phyloP scores from a whole-genome alignment of 1,140 invertebrate species.

The Popillia japonica region DNA sequence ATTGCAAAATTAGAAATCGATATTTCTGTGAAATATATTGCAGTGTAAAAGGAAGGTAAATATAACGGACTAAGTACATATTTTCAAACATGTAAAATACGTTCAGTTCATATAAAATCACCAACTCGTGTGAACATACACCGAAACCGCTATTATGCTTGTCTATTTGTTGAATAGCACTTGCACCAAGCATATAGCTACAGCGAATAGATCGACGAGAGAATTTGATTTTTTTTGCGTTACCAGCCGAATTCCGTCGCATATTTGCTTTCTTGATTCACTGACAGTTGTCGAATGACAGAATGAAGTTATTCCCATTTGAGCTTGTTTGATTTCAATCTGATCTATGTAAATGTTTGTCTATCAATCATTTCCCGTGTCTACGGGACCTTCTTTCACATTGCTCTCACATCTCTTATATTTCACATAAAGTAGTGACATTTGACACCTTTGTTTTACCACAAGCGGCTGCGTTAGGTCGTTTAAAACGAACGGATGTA shows the following conservation, averaged over 20 bases:
- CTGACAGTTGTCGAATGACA: slow-evolving; percentile 41
- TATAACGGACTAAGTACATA: no score
- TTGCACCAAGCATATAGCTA: not conserved
- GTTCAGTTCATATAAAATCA: not conserved
- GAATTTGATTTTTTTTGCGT: slow-evolving; percentile 19
- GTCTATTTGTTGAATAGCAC: not conserved
- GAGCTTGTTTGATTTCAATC: slow-evolving; percentile 46
- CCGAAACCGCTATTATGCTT: not conserved
- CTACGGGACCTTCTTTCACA: slow-evolving; percentile 20
- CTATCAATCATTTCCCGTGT: slow-evolving; percentile 45
- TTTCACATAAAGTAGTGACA: slow-evolving; percentile 44
- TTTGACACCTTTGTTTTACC: slow-evolving; percentile 44
- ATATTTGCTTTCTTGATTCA: slow-evolving; percentile 44
- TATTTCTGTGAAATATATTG: not conserved
- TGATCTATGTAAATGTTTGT: slow-evolving; percentile 48
- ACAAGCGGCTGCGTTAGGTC: slow-evolving; percentile 38
- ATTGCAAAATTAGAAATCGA: not conserved
- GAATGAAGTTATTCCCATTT: slow-evolving; percentile 46
- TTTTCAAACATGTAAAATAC: not conserved
- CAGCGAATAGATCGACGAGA: not conserved
- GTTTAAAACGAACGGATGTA: slow-evolving; percentile 49
- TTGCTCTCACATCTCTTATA: slow-evolving; percentile 40
- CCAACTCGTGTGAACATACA: not conserved
- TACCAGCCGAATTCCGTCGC: not conserved
- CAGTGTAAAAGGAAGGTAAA: no score